A percentile compares a stretch with the other conserved stretches of the same genome.
Conservation (phyloP, 1,140 invertebrate genomes). For the Neodiprion pinetum region DNA sequence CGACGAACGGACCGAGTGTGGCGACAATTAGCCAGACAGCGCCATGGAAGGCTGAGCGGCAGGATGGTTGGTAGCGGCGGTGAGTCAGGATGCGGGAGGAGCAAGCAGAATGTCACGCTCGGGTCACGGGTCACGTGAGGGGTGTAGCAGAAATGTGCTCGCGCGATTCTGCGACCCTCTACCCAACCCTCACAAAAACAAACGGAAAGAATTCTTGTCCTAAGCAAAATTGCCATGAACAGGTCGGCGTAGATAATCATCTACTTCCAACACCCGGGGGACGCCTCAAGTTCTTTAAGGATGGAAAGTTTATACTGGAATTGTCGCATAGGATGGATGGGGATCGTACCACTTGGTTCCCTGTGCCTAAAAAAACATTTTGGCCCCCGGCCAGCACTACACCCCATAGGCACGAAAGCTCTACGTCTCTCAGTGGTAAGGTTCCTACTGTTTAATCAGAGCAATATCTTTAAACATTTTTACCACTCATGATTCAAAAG, state of each 20-base stretch:
- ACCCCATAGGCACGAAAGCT: conserved; percentile 68
- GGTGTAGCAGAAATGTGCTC: conserved; percentile 61
- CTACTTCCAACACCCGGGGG: conserved; percentile 59
- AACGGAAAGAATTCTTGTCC: conserved; percentile 58
- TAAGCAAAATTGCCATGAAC: conserved; percentile 46
- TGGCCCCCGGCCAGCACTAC: conserved; percentile 78
- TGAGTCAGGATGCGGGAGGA: conserved; percentile 60
- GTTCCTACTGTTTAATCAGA: conserved; percentile 10
- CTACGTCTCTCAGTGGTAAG: conserved; percentile 70
- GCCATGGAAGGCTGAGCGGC: conserved; percentile 51
- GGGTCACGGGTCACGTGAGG: conserved; percentile 57
- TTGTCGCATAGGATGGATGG: conserved; percentile 81
- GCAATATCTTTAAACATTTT: too few species aligned
- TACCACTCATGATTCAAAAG: background rate
- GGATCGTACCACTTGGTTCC: conserved; percentile 83
- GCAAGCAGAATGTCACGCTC: conserved; percentile 59
- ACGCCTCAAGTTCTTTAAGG: conserved; percentile 68
- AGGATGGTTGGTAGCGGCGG: conserved; percentile 55
- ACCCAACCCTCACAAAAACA: conserved; percentile 55
- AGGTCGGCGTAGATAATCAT: conserved; percentile 43
- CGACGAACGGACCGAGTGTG: too few species aligned
- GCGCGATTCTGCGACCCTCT: conserved; percentile 57
- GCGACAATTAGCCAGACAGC: background rate
- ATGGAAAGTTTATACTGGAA: conserved; percentile 90
- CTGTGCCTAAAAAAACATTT: conserved; percentile 84